phyloP scores from a whole-genome alignment of 2,888 invertebrate genomes.

The Ennomos fuscantarius region DNA sequence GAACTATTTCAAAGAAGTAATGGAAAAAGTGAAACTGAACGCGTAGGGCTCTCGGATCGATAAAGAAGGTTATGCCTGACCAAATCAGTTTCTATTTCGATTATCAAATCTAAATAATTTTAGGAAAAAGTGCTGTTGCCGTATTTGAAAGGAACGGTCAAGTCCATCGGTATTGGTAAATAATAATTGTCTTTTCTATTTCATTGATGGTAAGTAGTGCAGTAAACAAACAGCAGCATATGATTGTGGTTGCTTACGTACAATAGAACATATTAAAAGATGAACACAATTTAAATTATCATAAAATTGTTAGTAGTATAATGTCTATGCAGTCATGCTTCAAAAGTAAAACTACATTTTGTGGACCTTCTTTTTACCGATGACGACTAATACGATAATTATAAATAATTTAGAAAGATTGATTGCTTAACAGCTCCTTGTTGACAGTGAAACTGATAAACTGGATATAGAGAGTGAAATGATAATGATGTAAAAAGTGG shows the following conservation, averaged over 20 bases:
- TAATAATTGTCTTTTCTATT: too few species aligned
- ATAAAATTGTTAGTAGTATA: too few species aligned
- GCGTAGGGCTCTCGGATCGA: conserved; percentile 23
- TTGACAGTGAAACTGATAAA: conserved; percentile 46
- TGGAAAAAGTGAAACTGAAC: conserved; percentile 41
- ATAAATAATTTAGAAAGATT: conserved; percentile 13
- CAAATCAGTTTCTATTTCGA: conserved; percentile 15
- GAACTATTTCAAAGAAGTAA: conserved; percentile 35
- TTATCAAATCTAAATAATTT: neutral
- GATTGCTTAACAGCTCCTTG: conserved; percentile 22
- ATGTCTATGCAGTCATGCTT: too few species aligned
- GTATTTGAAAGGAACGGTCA: too few species aligned
- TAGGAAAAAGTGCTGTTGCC: too few species aligned
- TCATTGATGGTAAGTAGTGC: too few species aligned
- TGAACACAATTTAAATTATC: too few species aligned
- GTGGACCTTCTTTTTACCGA: neutral
- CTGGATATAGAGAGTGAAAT: conserved; percentile 54
- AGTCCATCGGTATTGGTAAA: too few species aligned
- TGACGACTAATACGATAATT: neutral
- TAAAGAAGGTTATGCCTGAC: conserved; percentile 33
- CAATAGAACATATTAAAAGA: too few species aligned
- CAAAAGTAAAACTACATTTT: too few species aligned
- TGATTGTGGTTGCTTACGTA: too few species aligned
- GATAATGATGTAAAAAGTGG: conserved; percentile 37
- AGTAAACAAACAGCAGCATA: too few species aligned